Evolutionary conservation across 2,113 vertebrate genomes (phyloP).

Genomic region (Microtus richardsoni): DNA sequence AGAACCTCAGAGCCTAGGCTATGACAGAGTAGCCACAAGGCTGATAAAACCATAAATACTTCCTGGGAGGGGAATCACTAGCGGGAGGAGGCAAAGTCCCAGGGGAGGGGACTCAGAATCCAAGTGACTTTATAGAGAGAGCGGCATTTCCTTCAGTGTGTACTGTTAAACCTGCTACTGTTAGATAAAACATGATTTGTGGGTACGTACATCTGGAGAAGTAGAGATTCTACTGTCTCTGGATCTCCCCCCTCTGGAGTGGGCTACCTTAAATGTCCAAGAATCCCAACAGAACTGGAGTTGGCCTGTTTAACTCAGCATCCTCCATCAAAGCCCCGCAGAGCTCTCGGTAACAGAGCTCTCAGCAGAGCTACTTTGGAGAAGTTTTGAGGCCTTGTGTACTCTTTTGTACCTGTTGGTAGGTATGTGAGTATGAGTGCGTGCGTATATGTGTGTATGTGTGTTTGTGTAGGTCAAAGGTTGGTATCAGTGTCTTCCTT

Average conservation of each 20-base stretch:
- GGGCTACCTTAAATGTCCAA: neutral
- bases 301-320: neutral
- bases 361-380: neutral
- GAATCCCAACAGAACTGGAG: neutral
- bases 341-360: neutral
- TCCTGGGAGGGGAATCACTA: neutral
- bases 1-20: neutral
- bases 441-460: neutral
- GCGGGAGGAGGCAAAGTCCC: neutral
- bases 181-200: neutral
- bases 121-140: neutral
- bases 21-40: neutral
- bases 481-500: neutral
- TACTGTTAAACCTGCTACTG: too few relatives aligned
- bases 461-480: neutral
- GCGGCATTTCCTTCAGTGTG: neutral
- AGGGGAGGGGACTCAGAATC: neutral
- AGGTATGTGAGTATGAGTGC: neutral
- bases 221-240: neutral
- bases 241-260: neutral
- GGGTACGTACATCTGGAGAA: neutral
- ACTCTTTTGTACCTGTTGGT: neutral
- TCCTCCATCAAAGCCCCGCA: neutral
- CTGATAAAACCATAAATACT: neutral
- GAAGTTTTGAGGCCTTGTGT: neutral